Evolutionary conservation across 2,797 vertebrate species (phyloP), one percentile per base, ranked within the genome.

Genomic region (Danio kyathit): DNA sequence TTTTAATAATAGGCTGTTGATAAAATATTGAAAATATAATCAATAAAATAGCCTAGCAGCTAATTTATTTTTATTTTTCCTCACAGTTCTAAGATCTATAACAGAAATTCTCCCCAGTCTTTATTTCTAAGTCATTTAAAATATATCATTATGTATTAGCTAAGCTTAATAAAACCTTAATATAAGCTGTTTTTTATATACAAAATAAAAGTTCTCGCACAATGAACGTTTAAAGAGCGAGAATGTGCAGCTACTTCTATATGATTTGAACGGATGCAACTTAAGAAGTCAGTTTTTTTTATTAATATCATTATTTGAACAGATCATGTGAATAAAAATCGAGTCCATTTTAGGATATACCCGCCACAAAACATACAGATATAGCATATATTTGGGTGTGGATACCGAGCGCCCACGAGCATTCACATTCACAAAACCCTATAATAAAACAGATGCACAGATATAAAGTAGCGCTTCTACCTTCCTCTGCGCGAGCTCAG

Each of bases 401-500:
- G 51, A 17, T 75, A 38, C 2, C 21, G 51, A 29, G 38, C 38
- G 38, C 54, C 52, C 8, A 65, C 19, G 51, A 41, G 21, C 48
- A 29, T 41, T 17, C 40, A 40, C 43, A 19, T 75, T 61, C 41
- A 46, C 12, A 9, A 71, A 51, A 38, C 44, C 43, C 14, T 38
- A 16, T 66, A 21, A 17, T 7, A 19, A 57, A 46, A 13, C 40
- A 54, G 16, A 52, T 2, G 46, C 3, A 19, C 48, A 41, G 72
- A 38, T 12, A 7, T 46, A 48, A 56, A 60, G 52, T 41, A 10
- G 5, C 46, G n/a, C 5, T 1, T 49, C 63, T 56, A 84, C 82
- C 82, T 80, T 84, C 13, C 14, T 59, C 44, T 21, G 29, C 16
- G 51, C 49, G 29, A 17, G 57, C 66, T 76, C 59, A 80, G 78